These are phyloP conservation scores for Oasisia sp. DNA, from an alignment of 2,888 invertebrate species.

Conservation along the genomic window DNA sequence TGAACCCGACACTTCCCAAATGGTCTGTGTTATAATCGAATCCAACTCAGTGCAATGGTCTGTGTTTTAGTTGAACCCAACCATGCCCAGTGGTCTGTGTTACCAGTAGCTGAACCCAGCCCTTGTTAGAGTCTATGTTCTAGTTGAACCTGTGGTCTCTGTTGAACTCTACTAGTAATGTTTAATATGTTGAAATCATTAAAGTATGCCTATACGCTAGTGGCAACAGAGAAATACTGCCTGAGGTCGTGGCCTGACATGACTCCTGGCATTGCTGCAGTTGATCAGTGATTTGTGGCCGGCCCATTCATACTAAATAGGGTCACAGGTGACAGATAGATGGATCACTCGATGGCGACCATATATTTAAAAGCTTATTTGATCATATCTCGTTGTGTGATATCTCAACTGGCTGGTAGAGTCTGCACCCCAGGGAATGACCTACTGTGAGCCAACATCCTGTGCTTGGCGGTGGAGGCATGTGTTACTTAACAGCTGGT, in stretches of 20 bases:
- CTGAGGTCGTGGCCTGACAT: background rate
- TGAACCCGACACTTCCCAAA: too few relatives aligned
- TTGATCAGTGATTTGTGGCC: background rate
- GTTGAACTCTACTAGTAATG: background rate
- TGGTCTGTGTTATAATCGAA: too few relatives aligned
- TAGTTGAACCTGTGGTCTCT: background rate
- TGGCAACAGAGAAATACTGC: background rate
- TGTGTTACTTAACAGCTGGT: constrained; percentile 1
- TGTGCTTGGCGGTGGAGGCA: background rate
- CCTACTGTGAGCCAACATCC: background rate
- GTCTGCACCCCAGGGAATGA: background rate
- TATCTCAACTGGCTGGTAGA: background rate
- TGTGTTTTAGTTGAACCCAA: too few relatives aligned
- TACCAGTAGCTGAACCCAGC: too few relatives aligned
- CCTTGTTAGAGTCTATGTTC: too few relatives aligned
- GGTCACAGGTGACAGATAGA: constrained; percentile 12
- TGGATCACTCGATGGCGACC: background rate
- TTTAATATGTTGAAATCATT: background rate
- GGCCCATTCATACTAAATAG: background rate
- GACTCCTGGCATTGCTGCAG: background rate
- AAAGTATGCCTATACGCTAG: background rate
- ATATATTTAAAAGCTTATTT: constrained; percentile 13
- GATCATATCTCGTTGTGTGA: background rate
- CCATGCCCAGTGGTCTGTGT: too few relatives aligned
- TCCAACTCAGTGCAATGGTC: too few relatives aligned